Conservation (phyloP, 2,888 invertebrate species). For the Ferdinandea cuprea region DNA sequence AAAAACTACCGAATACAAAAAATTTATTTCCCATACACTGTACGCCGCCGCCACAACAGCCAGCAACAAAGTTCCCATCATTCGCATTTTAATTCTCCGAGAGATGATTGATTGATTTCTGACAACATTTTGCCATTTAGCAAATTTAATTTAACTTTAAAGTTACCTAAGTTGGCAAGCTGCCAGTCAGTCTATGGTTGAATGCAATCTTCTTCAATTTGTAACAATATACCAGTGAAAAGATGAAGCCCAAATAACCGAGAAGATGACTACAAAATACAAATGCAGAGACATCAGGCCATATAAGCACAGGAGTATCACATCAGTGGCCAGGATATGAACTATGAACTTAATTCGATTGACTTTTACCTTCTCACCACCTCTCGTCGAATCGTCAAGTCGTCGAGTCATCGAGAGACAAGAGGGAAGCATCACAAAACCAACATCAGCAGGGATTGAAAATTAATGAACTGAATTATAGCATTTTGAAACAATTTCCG, state of each 20-base stretch:
- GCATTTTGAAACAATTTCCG: slow-evolving; percentile 74
- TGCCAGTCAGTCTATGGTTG: slow-evolving; percentile 34
- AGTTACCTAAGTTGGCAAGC: slow-evolving; percentile 42
- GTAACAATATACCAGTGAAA: slow-evolving; percentile 24
- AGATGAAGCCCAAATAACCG: not conserved
- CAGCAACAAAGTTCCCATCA: too few relatives aligned
- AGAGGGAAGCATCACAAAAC: slow-evolving; percentile 29
- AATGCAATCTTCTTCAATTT: slow-evolving; percentile 38
- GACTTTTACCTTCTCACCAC: slow-evolving; percentile 56
- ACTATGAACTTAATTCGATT: slow-evolving; percentile 64
- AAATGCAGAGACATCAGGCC: not conserved
- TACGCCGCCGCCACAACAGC: not conserved
- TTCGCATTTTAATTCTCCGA: slow-evolving; percentile 46
- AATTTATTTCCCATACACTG: slow-evolving; percentile 15
- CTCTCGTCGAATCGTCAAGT: not conserved
- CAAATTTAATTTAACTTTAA: slow-evolving; percentile 49
- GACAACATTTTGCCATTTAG: slow-evolving; percentile 24
- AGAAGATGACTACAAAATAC: not conserved
- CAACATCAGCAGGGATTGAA: slow-evolving; percentile 62
- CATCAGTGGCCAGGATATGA: slow-evolving; percentile 61
- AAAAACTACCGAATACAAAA: slow-evolving; percentile 30
- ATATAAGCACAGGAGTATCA: slow-evolving; percentile 49
- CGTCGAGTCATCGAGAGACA: not conserved
- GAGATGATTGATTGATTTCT: slow-evolving; percentile 60
- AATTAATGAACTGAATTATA: slow-evolving; percentile 75